Percentiles rank a stretch among this genome's conserved stretches.
These are phyloP conservation scores for Sminthurides bifidus DNA, from an alignment of 1,140 invertebrate genomes.

Conservation along the genomic window DNA sequence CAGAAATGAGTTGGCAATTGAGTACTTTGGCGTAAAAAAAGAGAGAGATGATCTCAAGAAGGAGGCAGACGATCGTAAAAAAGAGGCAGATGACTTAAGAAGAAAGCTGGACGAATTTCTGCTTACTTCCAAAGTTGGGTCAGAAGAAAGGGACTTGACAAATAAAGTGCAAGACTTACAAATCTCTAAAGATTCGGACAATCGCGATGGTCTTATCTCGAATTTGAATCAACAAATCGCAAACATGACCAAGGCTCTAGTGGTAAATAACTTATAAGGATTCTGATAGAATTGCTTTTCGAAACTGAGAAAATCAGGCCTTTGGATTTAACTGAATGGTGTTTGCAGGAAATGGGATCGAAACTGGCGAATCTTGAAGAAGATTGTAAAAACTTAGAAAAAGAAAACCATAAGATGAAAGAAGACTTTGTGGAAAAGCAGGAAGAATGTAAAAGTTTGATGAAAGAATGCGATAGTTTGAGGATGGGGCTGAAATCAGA, in stretches of 20 bases:
- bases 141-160: background rate
- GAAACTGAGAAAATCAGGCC: background rate
- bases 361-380: background rate
- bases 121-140: background rate
- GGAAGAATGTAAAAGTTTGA: slow-evolving; percentile 1
- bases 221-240: background rate
- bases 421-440: background rate
- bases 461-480: background rate
- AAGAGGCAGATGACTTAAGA: no score
- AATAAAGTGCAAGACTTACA: background rate
- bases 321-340: background rate
- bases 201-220: background rate
- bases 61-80: no score
- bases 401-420: background rate
- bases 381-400: background rate
- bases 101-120: slow-evolving; percentile 1
- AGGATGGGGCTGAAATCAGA: background rate
- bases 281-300: background rate
- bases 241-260: slow-evolving; percentile 6
- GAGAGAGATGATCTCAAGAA: no score
- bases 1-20: slow-evolving; percentile 1
- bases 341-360: background rate
- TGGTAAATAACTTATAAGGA: background rate
- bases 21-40: slow-evolving; percentile 1
- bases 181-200: background rate